Evolutionary conservation across 2,888 invertebrate genomes (phyloP).

Genomic region (Aphidius colemani): DNA sequence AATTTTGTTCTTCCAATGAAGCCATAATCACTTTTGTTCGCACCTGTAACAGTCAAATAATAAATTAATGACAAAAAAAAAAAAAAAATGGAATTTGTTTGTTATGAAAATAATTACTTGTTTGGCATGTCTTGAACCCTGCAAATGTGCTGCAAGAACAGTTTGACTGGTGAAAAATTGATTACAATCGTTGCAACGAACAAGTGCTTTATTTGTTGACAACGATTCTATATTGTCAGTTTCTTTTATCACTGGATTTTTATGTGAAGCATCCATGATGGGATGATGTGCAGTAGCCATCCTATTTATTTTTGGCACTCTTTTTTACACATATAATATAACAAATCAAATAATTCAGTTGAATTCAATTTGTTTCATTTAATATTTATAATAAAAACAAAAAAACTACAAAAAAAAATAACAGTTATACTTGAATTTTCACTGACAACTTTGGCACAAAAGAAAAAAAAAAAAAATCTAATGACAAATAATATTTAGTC

Average conservation of each 20-base stretch:
- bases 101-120: slow-evolving; percentile 46
- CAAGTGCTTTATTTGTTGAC: slow-evolving; percentile 58
- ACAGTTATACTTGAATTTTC: too few species aligned
- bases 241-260: slow-evolving; percentile 61
- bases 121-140: slow-evolving; percentile 57
- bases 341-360: background rate
- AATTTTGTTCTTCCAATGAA: slow-evolving; percentile 53
- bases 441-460: too few species aligned
- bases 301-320: too few species aligned
- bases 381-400: too few species aligned
- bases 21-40: slow-evolving; percentile 57
- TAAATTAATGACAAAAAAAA: background rate
- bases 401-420: too few species aligned
- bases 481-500: too few species aligned
- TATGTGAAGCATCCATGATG: slow-evolving; percentile 41
- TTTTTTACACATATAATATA: too few species aligned
- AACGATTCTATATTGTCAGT: slow-evolving; percentile 61
- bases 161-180: slow-evolving; percentile 61
- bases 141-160: slow-evolving; percentile 61
- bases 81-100: too few species aligned
- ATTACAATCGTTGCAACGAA: slow-evolving; percentile 60
- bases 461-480: too few species aligned
- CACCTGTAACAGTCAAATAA: slow-evolving; percentile 41
- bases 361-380: too few species aligned
- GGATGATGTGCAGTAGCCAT: slow-evolving; percentile 41